phyloP scores from a whole-genome alignment of 2,113 vertebrate genomes.

The Tilapia sparmanii region DNA sequence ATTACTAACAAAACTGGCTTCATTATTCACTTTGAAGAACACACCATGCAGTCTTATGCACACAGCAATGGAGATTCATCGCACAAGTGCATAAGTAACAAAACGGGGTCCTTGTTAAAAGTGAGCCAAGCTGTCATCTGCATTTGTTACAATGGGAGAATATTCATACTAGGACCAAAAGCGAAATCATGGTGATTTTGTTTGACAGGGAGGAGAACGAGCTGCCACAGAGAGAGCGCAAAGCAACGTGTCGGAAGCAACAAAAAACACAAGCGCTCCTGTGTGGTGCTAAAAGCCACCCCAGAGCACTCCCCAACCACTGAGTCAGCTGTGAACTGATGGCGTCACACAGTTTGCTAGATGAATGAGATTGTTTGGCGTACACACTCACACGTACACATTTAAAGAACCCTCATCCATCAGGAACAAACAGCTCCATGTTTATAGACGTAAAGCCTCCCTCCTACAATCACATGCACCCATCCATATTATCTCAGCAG shows the following conservation, averaged over 20 bases:
- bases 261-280: slow-evolving; percentile 17
- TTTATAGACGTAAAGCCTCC: background rate
- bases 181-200: background rate
- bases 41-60: background rate
- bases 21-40: background rate
- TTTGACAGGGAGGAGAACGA: slow-evolving; percentile 37
- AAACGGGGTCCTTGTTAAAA: background rate
- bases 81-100: background rate
- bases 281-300: slow-evolving; percentile 11
- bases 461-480: background rate
- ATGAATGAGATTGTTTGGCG: slow-evolving; percentile 7
- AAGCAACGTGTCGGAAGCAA: background rate
- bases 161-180: background rate
- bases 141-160: background rate
- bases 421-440: background rate
- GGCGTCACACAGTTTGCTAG: background rate
- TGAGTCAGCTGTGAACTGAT: slow-evolving; percentile 22
- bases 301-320: background rate
- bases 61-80: background rate
- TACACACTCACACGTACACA: background rate
- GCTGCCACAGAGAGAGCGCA: slow-evolving; percentile 3
- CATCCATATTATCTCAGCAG: background rate
- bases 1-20: background rate
- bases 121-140: background rate
- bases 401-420: background rate